A percentile compares a stretch with the other conserved stretches of the same genome.
These are phyloP conservation scores for Caenorhabditis zanzibari DNA, from an alignment of 2,888 invertebrate genomes.

Conservation along the genomic window DNA sequence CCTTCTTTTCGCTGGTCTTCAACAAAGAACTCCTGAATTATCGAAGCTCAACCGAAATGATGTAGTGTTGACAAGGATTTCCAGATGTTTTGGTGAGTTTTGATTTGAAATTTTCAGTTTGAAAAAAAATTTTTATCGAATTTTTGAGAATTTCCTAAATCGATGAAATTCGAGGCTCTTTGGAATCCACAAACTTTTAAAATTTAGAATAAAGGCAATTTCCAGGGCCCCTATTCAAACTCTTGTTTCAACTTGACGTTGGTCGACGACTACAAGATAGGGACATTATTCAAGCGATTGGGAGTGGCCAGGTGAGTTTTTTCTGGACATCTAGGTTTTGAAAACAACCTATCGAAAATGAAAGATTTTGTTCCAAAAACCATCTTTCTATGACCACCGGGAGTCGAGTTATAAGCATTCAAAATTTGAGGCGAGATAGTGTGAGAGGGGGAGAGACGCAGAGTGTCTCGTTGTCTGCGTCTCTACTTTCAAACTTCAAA, in stretches of 20 bases:
- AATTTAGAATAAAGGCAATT: too few species aligned
- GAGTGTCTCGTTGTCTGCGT: too few species aligned
- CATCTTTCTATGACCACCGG: too few species aligned
- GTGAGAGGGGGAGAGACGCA: too few species aligned
- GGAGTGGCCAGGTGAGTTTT: constrained; percentile 41
- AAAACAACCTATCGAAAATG: neutral
- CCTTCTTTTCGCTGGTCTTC: constrained; percentile 47
- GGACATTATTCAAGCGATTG: constrained; percentile 52
- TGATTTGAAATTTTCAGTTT: neutral
- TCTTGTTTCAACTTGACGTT: constrained; percentile 43
- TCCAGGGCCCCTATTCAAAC: constrained; percentile 54
- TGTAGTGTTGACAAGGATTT: constrained; percentile 24
- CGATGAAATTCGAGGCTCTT: too few species aligned
- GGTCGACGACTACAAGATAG: constrained; percentile 39
- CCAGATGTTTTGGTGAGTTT: constrained; percentile 38
- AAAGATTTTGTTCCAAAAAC: neutral
- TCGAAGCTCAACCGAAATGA: constrained; percentile 7
- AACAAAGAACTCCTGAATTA: constrained; percentile 41
- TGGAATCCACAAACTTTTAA: too few species aligned
- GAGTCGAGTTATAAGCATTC: too few species aligned
- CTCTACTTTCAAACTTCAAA: too few species aligned
- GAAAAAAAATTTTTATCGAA: neutral
- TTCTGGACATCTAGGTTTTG: neutral
- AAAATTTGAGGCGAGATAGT: too few species aligned
- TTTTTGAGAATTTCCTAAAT: too few species aligned